Conservation (phyloP, 2,113 vertebrate genomes). For the Arenaria interpres region DNA sequence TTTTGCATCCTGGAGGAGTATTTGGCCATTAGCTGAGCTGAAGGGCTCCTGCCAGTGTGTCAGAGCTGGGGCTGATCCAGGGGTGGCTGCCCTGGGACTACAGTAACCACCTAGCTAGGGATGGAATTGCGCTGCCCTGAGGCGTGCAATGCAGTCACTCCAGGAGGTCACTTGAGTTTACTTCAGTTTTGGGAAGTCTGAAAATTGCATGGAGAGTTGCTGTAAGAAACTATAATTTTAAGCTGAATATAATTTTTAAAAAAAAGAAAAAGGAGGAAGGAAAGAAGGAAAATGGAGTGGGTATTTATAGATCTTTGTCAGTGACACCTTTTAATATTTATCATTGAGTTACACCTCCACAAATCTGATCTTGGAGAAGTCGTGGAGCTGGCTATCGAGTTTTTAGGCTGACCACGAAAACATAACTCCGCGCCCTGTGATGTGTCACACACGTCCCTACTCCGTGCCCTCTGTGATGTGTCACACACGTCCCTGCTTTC, state of each 20-base stretch:
- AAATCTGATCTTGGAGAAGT: not conserved
- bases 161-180: not conserved
- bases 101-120: fast-evolving
- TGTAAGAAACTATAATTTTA: not conserved
- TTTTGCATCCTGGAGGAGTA: not conserved
- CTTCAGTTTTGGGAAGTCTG: not conserved
- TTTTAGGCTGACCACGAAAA: not conserved
- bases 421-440: not conserved
- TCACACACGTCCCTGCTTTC: not conserved
- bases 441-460: no score
- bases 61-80: not conserved
- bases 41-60: not conserved
- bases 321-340: not conserved
- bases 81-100: fast-evolving
- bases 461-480: not conserved
- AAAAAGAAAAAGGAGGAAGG: not conserved
- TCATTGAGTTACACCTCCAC: not conserved
- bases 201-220: not conserved
- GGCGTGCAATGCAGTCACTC: not conserved
- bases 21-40: not conserved
- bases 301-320: not conserved
- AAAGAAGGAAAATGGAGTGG: not conserved
- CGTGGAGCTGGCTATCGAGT: not conserved
- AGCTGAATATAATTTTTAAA: not conserved
- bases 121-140: not conserved